Evolutionary conservation across 2,888 invertebrate species (phyloP).

Genomic region (Ischnura elegans): DNA sequence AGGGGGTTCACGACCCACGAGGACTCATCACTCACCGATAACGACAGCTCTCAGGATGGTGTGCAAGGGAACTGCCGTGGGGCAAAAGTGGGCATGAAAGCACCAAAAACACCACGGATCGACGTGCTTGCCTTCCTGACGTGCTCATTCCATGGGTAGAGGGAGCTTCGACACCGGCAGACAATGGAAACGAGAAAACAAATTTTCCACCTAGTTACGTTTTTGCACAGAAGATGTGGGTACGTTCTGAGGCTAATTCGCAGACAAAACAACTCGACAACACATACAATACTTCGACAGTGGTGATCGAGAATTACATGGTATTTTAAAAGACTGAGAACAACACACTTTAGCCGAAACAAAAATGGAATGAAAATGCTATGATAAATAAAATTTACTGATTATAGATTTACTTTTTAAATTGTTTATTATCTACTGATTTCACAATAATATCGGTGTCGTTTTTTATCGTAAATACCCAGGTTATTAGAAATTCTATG

Average conservation of each 20-base stretch:
- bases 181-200: neutral
- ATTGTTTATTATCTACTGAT: no score
- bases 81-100: conserved; percentile 37
- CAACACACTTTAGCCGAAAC: no score
- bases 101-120: neutral
- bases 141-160: neutral
- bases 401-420: no score
- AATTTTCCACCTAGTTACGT: neutral
- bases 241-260: neutral
- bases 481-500: no score
- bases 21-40: conserved; percentile 55
- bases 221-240: neutral
- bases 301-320: no score
- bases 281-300: neutral
- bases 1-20: conserved; percentile 40
- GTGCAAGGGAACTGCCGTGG: neutral
- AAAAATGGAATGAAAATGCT: no score
- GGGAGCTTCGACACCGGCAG: neutral
- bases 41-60: conserved; percentile 43
- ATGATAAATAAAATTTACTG: no score
- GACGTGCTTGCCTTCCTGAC: neutral
- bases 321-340: no score
- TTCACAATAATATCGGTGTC: no score
- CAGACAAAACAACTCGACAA: neutral
- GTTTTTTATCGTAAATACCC: no score